Evolutionary conservation across 2,797 vertebrate species (phyloP).

Genomic region (Hippocampus kuda): DNA sequence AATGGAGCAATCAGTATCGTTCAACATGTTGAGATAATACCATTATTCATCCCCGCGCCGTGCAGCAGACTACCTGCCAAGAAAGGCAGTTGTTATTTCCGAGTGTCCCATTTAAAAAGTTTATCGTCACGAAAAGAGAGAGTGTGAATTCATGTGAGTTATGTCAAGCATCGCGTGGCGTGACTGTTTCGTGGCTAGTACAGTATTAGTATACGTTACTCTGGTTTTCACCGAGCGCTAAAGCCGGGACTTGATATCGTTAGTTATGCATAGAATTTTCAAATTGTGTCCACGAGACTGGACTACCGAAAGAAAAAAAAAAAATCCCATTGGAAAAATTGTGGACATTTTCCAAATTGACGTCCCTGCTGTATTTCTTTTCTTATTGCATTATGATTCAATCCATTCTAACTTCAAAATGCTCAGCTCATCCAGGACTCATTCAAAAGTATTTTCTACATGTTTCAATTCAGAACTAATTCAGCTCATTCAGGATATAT

Average conservation of each 20-base stretch:
- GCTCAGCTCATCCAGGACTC: no score
- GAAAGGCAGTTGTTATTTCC: constrained; percentile 40
- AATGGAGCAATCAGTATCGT: constrained; percentile 54
- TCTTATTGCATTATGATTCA: not conserved
- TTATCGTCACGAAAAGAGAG: constrained; percentile 3
- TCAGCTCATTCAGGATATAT: no score
- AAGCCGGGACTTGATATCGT: not conserved
- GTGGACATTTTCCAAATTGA: no score
- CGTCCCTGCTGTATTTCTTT: no score
- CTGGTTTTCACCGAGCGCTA: not conserved
- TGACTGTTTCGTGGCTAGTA: not conserved
- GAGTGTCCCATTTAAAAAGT: constrained; percentile 46
- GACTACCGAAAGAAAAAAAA: not conserved
- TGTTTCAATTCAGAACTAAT: no score
- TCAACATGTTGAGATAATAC: constrained; percentile 48
- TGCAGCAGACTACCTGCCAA: constrained; percentile 2
- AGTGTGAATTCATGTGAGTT: not conserved
- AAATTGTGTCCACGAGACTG: no score
- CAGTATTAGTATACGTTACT: not conserved
- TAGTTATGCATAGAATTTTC: not conserved
- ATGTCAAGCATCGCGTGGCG: not conserved
- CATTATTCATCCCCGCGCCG: constrained; percentile 44
- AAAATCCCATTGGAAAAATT: not conserved
- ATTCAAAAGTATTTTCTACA: no score
- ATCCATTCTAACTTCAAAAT: not conserved